Percentiles rank a stretch among this genome's conserved stretches.
These are phyloP conservation scores for Malurus alboscapulatus DNA, from an alignment of 2,113 vertebrate genomes.

Conservation along the genomic window DNA sequence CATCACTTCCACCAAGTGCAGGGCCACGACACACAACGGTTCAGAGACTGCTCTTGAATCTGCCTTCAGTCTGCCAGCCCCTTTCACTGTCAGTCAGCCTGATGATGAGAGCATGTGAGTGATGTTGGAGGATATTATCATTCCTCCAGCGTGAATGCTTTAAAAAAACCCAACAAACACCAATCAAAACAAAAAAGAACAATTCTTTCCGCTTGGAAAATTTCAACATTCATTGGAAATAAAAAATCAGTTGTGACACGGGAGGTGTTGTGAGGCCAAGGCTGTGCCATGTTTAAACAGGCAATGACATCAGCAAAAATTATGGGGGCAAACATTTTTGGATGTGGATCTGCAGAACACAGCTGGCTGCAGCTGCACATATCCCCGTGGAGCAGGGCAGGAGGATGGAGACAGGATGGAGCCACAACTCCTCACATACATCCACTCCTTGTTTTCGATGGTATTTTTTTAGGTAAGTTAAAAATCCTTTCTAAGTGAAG, in stretches of 20 bases:
- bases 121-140: rapidly evolving
- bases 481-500: background rate
- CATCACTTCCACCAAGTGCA: background rate
- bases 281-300: background rate
- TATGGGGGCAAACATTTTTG: background rate
- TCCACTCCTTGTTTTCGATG: background rate
- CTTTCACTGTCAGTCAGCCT: background rate
- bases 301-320: background rate
- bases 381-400: too few relatives aligned
- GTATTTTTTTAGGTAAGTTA: background rate
- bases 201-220: background rate
- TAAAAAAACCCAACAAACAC: background rate
- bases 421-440: background rate
- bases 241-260: background rate
- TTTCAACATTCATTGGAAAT: background rate
- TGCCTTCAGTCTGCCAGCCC: background rate
- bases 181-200: background rate
- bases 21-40: rapidly evolving
- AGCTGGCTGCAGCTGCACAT: conserved; percentile 33
- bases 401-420: background rate
- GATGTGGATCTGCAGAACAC: background rate
- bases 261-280: background rate
- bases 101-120: background rate
- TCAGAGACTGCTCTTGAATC: background rate
- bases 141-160: background rate